Evolutionary conservation across 2,797 vertebrate species (phyloP), one percentile per base, ranked within the genome.

Genomic region (Eurystomus glaucurus): DNA sequence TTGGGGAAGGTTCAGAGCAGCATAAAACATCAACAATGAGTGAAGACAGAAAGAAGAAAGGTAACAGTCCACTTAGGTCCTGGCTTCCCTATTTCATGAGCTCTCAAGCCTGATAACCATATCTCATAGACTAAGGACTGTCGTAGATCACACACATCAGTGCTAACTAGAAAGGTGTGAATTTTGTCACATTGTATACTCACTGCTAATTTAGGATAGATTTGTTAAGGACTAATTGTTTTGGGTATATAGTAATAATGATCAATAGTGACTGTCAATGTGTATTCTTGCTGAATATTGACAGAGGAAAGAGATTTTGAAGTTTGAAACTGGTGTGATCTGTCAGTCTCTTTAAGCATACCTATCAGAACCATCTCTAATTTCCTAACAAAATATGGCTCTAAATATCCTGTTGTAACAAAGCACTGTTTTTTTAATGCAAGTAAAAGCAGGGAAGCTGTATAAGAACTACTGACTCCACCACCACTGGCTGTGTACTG

Each of bases 51-150:
- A 55, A 39, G 6, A 75, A 84, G 22, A 62, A 70, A 64, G 8
- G 23, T 61, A 8, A 9, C 21, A 85, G 31, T 2, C 33, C 9
- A 6, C 18, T 79, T 61, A 20, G 3, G 13, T 43, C 14, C 26
- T 64, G 16, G 3, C 29, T 85, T 87, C 52, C 8, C 11, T 50
- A 3, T 39, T 76, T 71, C 5, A 14, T 61, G 50, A 85, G 6
- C 2, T 87, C 1, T 0, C 14, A 78, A 68, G 16, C 4, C 21
- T 28, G 16, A 57, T 41, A 31, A 9, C 11, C 10, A 82, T 82
- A 57, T 60, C 16, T 82, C 26, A 62, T 14, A 0, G 0, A 23
- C 12, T n/a, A 22, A 52, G 39, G 23, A 76, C n/a, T 1, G 0
- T 41, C 31, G 33, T 1, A 4, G 31, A 39, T 14, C 13, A 25